A percentile compares a stretch with the other conserved stretches of the same genome.
Conservation (phyloP, 2,113 vertebrate genomes). For the Malurus melanocephalus region DNA sequence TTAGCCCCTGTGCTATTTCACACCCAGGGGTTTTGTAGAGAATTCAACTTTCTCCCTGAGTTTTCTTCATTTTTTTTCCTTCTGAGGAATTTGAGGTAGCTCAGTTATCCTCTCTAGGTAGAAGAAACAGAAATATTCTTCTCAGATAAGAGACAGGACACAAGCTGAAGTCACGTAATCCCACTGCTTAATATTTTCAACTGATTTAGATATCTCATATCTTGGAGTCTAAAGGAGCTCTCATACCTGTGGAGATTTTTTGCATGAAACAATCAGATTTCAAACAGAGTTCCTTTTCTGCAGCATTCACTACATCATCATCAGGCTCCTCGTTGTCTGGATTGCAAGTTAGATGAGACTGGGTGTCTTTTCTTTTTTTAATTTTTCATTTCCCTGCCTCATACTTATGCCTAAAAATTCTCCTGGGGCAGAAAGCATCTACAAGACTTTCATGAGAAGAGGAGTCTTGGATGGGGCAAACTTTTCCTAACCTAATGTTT, state of each 20-base stretch:
- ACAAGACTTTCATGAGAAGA: background rate
- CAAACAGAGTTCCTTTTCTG: constrained; percentile 19
- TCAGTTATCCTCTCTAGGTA: background rate
- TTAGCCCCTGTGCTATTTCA: background rate
- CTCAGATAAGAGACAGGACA: background rate
- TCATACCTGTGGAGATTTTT: constrained; percentile 17
- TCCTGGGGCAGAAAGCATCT: background rate
- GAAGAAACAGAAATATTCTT: background rate
- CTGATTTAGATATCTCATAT: background rate
- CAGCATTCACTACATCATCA: background rate
- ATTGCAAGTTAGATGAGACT: background rate
- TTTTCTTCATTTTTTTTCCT: background rate
- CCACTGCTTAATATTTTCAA: background rate
- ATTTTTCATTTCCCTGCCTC: background rate
- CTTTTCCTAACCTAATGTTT: background rate
- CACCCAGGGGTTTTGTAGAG: background rate
- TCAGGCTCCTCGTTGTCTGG: constrained; percentile 26
- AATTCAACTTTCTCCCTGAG: background rate
- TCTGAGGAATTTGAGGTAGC: background rate
- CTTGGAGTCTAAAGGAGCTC: background rate
- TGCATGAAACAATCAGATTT: constrained; percentile 14
- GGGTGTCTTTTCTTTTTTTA: background rate
- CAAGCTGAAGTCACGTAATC: background rate
- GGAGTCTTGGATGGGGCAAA: background rate
- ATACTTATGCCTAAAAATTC: background rate